A percentile compares a stretch with the other conserved stretches of the same genome.
Evolutionary conservation across 2,888 invertebrate genomes (phyloP).

Genomic region (Macrosoma leucophasiata): DNA sequence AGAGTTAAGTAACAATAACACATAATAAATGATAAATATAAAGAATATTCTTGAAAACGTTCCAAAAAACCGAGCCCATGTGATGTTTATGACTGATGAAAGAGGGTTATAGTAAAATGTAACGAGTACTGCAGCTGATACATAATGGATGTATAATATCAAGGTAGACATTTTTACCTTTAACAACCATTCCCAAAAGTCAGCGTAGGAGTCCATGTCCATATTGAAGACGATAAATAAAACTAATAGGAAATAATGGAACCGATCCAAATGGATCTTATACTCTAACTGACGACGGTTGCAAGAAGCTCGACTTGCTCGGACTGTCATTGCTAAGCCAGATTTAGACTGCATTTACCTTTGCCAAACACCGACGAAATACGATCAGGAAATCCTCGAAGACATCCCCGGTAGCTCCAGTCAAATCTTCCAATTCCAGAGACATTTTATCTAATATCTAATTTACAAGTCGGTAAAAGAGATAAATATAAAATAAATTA

Average conservation of each 20-base stretch:
- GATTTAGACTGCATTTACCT: conserved; percentile 78
- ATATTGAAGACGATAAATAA: conserved; percentile 21
- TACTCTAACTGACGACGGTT: conserved; percentile 36
- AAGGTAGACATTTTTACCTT: conserved; percentile 36
- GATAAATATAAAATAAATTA: conserved; percentile 35
- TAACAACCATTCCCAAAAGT: conserved; percentile 47
- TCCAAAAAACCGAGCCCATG: conserved; percentile 10
- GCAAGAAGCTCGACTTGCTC: conserved; percentile 23
- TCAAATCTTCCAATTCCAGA: conserved; percentile 79
- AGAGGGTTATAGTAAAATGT: background rate
- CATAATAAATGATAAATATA: conserved; percentile 5
- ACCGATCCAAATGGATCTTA: conserved; percentile 29
- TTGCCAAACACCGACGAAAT: conserved; percentile 80
- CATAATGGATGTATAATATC: no score
- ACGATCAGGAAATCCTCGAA: conserved; percentile 83
- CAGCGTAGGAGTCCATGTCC: conserved; percentile 48
- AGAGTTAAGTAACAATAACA: no score
- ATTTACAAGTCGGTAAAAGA: conserved; percentile 30
- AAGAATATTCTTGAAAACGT: conserved; percentile 15
- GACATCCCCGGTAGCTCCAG: conserved; percentile 79
- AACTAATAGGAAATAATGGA: conserved; percentile 19
- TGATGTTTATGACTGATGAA: conserved; percentile 2
- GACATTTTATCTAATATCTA: conserved; percentile 68
- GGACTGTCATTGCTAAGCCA: conserved; percentile 39
- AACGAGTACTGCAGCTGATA: no score